Conservation (phyloP, 1,140 invertebrate genomes). For the Cherax destructor region DNA sequence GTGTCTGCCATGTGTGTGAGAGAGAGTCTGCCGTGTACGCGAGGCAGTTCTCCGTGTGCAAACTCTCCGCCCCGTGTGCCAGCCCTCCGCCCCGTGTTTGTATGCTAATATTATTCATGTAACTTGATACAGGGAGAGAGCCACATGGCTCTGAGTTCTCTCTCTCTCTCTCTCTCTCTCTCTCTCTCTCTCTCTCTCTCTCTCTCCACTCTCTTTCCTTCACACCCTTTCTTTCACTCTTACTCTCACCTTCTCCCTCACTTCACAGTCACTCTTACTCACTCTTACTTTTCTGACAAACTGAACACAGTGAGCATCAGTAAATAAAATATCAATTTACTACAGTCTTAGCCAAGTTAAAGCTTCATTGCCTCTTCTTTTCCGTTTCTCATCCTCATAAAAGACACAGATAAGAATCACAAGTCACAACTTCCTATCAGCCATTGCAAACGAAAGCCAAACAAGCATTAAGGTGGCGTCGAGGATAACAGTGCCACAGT, state of each 20-base stretch:
- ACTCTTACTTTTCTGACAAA: not conserved
- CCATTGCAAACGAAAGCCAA: no score
- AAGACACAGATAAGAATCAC: no score
- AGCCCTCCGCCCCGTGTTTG: constrained; percentile 29
- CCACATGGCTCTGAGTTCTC: constrained; percentile 24
- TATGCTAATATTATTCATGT: constrained; percentile 60
- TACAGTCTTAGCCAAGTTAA: no score
- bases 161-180: constrained; percentile 15
- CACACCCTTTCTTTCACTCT: not conserved
- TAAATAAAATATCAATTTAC: no score
- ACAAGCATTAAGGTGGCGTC: no score
- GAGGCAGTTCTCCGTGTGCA: not conserved
- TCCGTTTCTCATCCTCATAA: no score
- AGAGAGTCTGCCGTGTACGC: not conserved
- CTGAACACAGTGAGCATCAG: no score
- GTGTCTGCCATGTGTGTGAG: no score
- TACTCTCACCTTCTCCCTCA: constrained; percentile 22
- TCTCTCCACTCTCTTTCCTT: not conserved
- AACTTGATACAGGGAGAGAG: constrained; percentile 23
- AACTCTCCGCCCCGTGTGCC: not conserved
- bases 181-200: constrained; percentile 20
- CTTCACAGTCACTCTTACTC: not conserved
- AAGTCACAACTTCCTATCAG: no score
- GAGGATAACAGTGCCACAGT: no score
- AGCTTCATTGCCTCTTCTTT: no score